Conservation (phyloP, 2,113 vertebrate genomes). For the Marmota monax region DNA sequence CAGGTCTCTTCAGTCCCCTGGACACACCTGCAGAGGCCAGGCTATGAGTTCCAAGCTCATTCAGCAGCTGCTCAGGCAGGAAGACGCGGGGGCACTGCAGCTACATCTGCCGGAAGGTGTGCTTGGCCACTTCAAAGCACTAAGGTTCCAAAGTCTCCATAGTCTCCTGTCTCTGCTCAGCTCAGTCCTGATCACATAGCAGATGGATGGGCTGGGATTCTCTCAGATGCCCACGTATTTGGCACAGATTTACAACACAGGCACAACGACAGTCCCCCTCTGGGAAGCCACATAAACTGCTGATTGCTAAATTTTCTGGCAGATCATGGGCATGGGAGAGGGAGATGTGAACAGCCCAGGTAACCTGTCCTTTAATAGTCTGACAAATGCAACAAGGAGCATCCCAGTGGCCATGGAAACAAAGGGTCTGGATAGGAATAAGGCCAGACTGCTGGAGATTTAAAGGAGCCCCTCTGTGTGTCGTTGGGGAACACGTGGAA, state of each 20-base stretch:
- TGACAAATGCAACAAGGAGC: background rate
- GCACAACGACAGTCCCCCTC: background rate
- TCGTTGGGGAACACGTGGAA: background rate
- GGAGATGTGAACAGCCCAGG: background rate
- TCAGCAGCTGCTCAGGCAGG: fast-evolving
- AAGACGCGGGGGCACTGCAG: fast-evolving
- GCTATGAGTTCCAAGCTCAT: background rate
- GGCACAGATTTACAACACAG: background rate
- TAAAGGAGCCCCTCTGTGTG: fast-evolving
- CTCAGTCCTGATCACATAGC: background rate
- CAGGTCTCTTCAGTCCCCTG: background rate
- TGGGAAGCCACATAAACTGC: background rate
- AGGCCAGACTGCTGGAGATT: no score
- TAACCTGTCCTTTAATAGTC: background rate
- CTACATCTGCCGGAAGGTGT: background rate
- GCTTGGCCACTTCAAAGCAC: background rate
- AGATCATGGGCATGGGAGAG: background rate
- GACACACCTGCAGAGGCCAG: background rate
- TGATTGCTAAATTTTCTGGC: background rate
- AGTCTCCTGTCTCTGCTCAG: background rate
- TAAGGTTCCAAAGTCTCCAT: background rate
- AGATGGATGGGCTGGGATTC: background rate
- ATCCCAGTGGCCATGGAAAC: background rate
- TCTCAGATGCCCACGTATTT: background rate
- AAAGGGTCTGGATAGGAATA: background rate